These are phyloP conservation scores for Sylvia atricapilla DNA, from an alignment of 2,113 vertebrate species.

Conservation along the genomic window DNA sequence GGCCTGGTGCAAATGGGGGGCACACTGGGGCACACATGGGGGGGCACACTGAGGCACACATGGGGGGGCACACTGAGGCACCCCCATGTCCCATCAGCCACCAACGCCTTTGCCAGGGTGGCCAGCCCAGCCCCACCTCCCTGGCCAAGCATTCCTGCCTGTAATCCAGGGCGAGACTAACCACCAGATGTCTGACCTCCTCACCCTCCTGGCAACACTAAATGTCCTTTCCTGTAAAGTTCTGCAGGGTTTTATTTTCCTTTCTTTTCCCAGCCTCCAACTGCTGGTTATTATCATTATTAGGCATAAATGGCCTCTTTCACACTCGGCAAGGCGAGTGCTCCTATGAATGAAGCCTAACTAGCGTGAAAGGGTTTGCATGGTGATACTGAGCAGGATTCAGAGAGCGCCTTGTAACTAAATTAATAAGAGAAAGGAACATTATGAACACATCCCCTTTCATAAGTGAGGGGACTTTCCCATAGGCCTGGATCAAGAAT, in stretches of 20 bases:
- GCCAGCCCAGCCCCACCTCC: neutral
- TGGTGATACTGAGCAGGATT: neutral
- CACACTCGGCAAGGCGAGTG: neutral
- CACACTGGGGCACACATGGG: neutral
- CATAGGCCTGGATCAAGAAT: neutral
- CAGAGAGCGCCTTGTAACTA: neutral
- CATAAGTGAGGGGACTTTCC: neutral
- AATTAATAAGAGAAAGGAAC: conserved; percentile 26
- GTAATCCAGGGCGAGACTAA: conserved; percentile 47
- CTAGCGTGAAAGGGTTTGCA: neutral
- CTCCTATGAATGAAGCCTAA: neutral
- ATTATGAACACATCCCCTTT: neutral
- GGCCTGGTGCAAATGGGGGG: neutral
- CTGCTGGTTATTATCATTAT: conserved; percentile 61
- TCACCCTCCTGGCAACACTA: conserved; percentile 66
- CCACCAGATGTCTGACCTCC: conserved; percentile 76
- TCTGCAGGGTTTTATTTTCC: conserved; percentile 39
- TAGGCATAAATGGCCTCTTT: conserved; percentile 54
- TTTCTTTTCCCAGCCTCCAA: conserved; percentile 40
- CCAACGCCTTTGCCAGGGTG: neutral
- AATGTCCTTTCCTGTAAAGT: conserved; percentile 70
- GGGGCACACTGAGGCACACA: neutral
- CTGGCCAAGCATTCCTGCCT: neutral
- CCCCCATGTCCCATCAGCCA: neutral
- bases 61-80: neutral